Evolutionary conservation across 2,797 vertebrate genomes (phyloP).

Genomic region (Vipera ursinii): DNA sequence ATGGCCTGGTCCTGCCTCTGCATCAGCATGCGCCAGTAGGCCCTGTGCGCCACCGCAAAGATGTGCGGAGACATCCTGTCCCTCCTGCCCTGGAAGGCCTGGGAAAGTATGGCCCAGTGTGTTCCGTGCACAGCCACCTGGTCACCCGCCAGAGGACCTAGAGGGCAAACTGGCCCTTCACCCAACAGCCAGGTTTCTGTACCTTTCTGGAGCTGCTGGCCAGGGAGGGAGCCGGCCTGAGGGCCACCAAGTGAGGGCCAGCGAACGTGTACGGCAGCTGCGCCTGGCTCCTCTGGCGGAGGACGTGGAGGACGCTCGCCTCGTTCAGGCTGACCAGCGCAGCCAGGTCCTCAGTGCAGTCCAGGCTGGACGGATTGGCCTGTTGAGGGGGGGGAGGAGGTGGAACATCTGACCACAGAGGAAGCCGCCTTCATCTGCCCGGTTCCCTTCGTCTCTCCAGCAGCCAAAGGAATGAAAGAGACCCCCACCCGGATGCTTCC

Average conservation of each 20-base stretch:
- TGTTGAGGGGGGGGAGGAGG: constrained; percentile 42
- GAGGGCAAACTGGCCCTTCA: not conserved
- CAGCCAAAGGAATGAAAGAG: not conserved
- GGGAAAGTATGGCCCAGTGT: fast-evolving
- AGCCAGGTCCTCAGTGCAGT: constrained; percentile 84
- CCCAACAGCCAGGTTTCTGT: not conserved
- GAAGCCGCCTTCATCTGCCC: not conserved
- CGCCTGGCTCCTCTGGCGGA: constrained; percentile 75
- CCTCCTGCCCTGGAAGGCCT: constrained; percentile 58
- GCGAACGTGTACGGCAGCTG: constrained; percentile 76
- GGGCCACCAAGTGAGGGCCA: constrained; percentile 78
- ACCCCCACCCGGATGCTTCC: not conserved
- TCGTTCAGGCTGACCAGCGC: constrained; percentile 82
- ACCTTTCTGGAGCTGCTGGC: constrained; percentile 1
- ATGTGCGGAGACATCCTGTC: constrained; percentile 73
- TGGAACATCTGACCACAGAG: fast-evolving
- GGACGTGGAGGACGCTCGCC: constrained; percentile 80
- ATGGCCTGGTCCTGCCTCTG: constrained; percentile 84
- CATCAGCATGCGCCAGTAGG: constrained; percentile 81
- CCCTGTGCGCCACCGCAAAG: constrained; percentile 75
- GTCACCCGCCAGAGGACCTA: not conserved
- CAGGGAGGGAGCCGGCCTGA: constrained; percentile 68
- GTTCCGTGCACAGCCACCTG: not conserved
- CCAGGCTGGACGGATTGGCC: constrained; percentile 83
- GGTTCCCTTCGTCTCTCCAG: too few species aligned